Percentiles rank a stretch among this genome's conserved stretches.
Conservation (phyloP, 2,113 vertebrate species). For the Lophius piscatorius region DNA sequence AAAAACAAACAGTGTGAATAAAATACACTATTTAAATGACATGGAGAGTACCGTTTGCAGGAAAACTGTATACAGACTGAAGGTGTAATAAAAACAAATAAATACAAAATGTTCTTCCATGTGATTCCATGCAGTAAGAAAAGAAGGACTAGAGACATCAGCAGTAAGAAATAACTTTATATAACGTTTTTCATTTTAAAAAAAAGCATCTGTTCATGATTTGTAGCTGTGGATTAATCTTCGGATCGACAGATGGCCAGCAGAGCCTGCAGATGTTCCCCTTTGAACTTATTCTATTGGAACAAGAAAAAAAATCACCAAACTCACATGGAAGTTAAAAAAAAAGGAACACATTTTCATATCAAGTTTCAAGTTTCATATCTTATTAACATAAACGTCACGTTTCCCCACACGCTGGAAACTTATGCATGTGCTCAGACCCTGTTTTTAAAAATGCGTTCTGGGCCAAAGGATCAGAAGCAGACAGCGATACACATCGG, state of each 20-base stretch:
- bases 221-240: conserved; percentile 50
- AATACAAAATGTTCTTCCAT: not conserved
- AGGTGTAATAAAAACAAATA: no score
- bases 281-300: conserved; percentile 71
- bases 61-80: no score
- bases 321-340: not conserved
- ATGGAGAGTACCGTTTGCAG: no score
- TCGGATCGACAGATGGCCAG: conserved; percentile 75
- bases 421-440: no score
- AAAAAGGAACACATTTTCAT: not conserved
- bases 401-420: no score
- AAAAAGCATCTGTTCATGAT: not conserved
- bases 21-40: no score
- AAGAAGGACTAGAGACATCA: not conserved
- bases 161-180: not conserved
- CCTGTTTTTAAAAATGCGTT: no score
- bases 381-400: no score
- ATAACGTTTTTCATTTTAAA: not conserved
- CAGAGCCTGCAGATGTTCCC: conserved; percentile 69
- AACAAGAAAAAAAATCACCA: conserved; percentile 4
- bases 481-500: no score
- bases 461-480: no score
- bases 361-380: not conserved
- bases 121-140: conserved; percentile 8
- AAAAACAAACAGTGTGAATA: no score